phyloP scores from a whole-genome alignment of 2,888 invertebrate species.

The Tenthredo livida region DNA sequence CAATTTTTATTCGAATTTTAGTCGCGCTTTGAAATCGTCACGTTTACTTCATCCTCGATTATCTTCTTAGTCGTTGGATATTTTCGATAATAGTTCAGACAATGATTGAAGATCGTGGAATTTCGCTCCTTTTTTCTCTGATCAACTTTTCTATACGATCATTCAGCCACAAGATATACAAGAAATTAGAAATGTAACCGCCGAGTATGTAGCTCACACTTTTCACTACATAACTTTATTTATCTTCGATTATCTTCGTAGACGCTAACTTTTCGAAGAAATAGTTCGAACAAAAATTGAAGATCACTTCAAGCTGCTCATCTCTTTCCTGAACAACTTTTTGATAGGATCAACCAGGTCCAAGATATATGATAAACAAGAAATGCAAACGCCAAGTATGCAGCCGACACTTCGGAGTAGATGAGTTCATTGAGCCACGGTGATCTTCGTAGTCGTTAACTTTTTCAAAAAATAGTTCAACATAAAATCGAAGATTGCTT shows the following conservation, averaged over 20 bases:
- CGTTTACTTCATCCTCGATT: not conserved
- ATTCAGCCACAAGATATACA: not conserved
- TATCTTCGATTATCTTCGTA: not conserved
- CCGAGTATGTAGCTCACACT: not conserved
- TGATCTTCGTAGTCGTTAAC: not conserved
- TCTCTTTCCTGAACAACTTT: not conserved
- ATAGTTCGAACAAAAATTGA: not conserved
- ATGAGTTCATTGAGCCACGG: not conserved
- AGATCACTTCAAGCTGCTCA: not conserved
- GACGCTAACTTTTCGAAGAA: not conserved
- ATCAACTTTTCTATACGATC: not conserved
- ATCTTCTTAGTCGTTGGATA: not conserved
- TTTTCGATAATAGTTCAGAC: not conserved
- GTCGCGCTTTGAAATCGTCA: not conserved
- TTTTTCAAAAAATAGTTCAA: not conserved
- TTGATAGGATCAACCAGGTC: not conserved
- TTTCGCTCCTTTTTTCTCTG: not conserved
- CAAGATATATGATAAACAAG: not conserved
- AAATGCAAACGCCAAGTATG: not conserved
- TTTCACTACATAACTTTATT: not conserved
- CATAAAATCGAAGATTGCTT: not conserved
- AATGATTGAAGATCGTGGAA: not conserved
- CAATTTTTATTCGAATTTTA: not conserved
- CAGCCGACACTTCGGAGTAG: not conserved
- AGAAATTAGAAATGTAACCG: not conserved